Base-by-base conservation (phyloP, 2,797 vertebrate genomes). In the Dromococcyx pavoninus region DNA sequence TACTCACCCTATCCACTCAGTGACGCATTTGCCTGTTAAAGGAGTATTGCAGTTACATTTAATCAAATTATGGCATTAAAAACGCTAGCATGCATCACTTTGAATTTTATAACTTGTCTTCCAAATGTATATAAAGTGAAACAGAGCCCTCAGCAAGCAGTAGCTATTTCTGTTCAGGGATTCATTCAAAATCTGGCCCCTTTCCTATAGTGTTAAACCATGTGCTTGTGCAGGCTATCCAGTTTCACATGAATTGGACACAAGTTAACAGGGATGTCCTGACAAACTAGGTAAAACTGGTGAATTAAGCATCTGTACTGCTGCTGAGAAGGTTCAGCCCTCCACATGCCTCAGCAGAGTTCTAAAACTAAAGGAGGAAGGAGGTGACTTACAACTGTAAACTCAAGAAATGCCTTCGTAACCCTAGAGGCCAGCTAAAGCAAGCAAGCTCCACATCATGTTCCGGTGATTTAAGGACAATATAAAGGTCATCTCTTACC, bases 161-260 rank as follows among this genome's bases (percentile, higher is more conserved):
- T 22, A 84, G 43, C 3, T 64, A 32, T 13, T 60, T 60, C 48
- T 70, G 24, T 51, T 50, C 3, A 4, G 51, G 60, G 18, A 13
- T 50, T 24, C 23, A 44, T 21, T 81, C 9, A 48, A 79, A 78
- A 44, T 9, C 10, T 53, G 39, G 32, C 3, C 24, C 25, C 58
- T 81, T 39, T 73, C 17, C 28, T 51, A 48, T 0, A 62, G 43
- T 2, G 3, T 21, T 22, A 4, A 80, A 22, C 7, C 48, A 33
- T 0, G 10, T 61, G 46, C 17, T 58, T 44, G 32, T 0, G 3
- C 27, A 75, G 56, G 10, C 62, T 18, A 23, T 3, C 17, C 28
- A 65, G 66, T 11, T 54, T 61, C 41, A 51, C 35, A 33, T 30
- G 46, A 37, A 23, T 0, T 24, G 54, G 25, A 48, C 8, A 0